These are phyloP conservation scores for Poecilia picta DNA, from an alignment of 2,797 vertebrate species.

Conservation along the genomic window DNA sequence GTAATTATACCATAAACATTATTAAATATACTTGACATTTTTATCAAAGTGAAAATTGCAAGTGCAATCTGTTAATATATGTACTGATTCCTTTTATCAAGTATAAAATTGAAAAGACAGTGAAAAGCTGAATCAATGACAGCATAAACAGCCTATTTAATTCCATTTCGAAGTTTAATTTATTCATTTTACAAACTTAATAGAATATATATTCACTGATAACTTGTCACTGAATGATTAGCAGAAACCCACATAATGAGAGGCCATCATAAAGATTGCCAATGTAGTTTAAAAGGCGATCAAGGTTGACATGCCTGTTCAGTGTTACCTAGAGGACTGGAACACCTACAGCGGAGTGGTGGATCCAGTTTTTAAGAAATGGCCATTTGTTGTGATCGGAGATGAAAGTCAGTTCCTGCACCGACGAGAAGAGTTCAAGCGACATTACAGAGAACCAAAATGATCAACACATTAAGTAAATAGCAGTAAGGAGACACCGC, in stretches of 20 bases:
- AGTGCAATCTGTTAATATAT: background rate
- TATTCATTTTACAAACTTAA: background rate
- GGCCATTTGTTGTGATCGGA: background rate
- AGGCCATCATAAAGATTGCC: background rate
- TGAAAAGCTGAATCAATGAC: background rate
- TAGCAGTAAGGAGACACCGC: background rate
- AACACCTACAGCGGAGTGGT: background rate
- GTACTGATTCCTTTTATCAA: background rate
- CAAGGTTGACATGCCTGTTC: background rate
- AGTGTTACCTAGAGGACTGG: background rate
- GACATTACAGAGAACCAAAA: background rate
- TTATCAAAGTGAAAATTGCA: background rate
- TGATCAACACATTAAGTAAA: background rate
- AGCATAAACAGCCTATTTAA: background rate
- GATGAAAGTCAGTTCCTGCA: background rate
- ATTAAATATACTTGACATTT: background rate
- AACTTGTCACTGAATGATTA: background rate
- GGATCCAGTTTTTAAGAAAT: background rate
- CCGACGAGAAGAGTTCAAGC: background rate
- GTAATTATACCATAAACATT: background rate
- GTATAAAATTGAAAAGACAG: background rate
- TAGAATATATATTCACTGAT: background rate
- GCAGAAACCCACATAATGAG: background rate
- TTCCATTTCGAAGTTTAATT: background rate
- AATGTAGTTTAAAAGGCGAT: background rate